Evolutionary conservation across 2,888 invertebrate genomes (phyloP).

Genomic region (Macrophya annulata): DNA sequence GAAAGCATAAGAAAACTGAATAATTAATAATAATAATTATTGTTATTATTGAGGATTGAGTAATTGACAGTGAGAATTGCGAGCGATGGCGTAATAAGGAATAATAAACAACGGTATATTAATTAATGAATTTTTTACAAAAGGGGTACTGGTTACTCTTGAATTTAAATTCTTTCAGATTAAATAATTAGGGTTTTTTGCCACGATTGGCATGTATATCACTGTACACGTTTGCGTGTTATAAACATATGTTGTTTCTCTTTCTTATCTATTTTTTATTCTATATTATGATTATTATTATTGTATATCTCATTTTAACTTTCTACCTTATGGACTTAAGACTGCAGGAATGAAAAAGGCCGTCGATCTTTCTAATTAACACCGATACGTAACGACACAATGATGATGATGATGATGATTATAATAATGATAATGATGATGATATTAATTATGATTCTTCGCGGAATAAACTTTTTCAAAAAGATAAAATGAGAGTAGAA

Average conservation of each 20-base stretch:
- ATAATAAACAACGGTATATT: neutral
- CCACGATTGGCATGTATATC: neutral
- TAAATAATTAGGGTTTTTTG: neutral
- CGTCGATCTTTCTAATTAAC: conserved; percentile 41
- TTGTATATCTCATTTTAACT: conserved; percentile 18
- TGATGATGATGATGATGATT: neutral
- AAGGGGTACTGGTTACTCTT: conserved; percentile 38
- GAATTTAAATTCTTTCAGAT: neutral
- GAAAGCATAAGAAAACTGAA: neutral
- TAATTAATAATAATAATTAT: neutral
- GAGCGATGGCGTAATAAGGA: neutral
- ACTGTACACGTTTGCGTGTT: neutral
- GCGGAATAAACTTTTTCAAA: conserved; percentile 21
- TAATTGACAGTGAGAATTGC: neutral
- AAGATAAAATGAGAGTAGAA: conserved; percentile 25
- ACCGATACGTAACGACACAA: conserved; percentile 67
- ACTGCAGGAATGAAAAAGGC: conserved; percentile 51
- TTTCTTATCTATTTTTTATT: conserved; percentile 2
- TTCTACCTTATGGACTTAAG: conserved; percentile 27
- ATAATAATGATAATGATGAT: conserved; percentile 14
- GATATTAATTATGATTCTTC: conserved; percentile 38
- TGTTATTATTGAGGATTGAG: neutral
- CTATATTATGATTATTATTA: conserved; percentile 6
- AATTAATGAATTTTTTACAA: conserved; percentile 8
- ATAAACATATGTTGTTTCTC: neutral